These are phyloP conservation scores for Bruchidius siliquastri DNA, from an alignment of 2,888 invertebrate genomes.

Conservation along the genomic window DNA sequence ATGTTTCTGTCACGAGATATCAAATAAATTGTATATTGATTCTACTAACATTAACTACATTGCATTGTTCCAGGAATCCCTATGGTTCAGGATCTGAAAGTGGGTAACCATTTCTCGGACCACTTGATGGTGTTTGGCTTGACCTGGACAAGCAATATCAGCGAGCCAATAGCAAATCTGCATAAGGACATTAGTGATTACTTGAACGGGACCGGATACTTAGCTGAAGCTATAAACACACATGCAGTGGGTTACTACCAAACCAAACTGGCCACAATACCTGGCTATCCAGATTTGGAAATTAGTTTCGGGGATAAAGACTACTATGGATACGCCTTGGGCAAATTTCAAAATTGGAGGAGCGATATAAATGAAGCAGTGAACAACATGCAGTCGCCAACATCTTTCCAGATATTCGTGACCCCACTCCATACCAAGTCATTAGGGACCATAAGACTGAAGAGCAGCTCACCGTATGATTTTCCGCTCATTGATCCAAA, in stretches of 20 bases:
- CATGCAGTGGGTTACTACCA: slow-evolving; percentile 16
- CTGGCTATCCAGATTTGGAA: slow-evolving; percentile 16
- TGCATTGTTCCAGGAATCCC: slow-evolving; percentile 45
- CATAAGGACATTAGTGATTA: slow-evolving; percentile 52
- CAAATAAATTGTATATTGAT: too few species aligned
- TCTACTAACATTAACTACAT: neutral
- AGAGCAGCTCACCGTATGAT: slow-evolving; percentile 20
- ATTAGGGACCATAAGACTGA: slow-evolving; percentile 58
- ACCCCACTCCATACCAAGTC: slow-evolving; percentile 31
- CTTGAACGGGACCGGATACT: slow-evolving; percentile 17
- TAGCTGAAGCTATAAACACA: slow-evolving; percentile 9
- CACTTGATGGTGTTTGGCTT: slow-evolving; percentile 68
- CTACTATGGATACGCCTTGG: slow-evolving; percentile 7
- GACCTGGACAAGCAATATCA: slow-evolving; percentile 64
- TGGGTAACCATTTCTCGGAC: slow-evolving; percentile 73
- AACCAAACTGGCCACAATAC: slow-evolving; percentile 10
- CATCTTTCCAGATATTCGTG: slow-evolving; percentile 21
- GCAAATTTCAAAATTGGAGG: slow-evolving; percentile 7
- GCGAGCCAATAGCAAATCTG: slow-evolving; percentile 29
- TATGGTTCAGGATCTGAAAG: slow-evolving; percentile 58
- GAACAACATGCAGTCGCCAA: slow-evolving; percentile 4
- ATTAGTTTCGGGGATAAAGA: slow-evolving; percentile 14
- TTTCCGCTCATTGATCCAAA: slow-evolving; percentile 62
- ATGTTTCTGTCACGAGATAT: too few species aligned
- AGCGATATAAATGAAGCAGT: slow-evolving; percentile 3